A percentile compares a stretch with the other conserved stretches of the same genome.
Evolutionary conservation across 2,797 vertebrate genomes (phyloP).

Genomic region (Sebastes taczanowskii): DNA sequence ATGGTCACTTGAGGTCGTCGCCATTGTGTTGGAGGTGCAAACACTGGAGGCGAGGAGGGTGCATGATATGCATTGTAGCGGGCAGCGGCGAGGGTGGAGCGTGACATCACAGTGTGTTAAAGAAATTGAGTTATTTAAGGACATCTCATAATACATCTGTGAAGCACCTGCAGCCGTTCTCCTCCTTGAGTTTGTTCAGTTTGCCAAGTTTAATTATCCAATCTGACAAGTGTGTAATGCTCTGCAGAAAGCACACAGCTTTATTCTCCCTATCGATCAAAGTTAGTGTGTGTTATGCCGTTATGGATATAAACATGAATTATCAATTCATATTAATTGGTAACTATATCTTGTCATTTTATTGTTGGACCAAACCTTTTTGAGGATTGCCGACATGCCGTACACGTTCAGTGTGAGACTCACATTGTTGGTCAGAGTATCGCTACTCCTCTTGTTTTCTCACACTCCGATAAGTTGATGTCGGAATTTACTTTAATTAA

Average conservation of each 20-base stretch:
- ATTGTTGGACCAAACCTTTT: neutral
- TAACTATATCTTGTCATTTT: neutral
- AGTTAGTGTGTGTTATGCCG: neutral
- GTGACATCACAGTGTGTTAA: neutral
- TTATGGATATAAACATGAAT: neutral
- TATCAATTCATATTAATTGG: neutral
- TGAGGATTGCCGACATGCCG: neutral
- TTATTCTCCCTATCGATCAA: neutral
- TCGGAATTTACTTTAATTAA: neutral
- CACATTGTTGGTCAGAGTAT: neutral
- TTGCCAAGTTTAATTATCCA: constrained; percentile 23
- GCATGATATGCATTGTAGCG: neutral
- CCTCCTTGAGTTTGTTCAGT: neutral
- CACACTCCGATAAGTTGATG: neutral
- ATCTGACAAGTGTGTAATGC: neutral
- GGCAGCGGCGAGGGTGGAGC: neutral
- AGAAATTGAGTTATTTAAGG: constrained; percentile 6
- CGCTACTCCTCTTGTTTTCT: neutral
- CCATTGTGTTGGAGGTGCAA: too few species aligned
- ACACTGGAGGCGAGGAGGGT: neutral
- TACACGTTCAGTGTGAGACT: neutral
- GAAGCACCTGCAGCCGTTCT: constrained; percentile 12
- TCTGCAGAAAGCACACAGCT: neutral
- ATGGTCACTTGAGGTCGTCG: too few species aligned
- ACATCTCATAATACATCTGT: constrained; percentile 10